Conservation (phyloP, 2,113 vertebrate species). For the Girardinichthys multiradiatus region DNA sequence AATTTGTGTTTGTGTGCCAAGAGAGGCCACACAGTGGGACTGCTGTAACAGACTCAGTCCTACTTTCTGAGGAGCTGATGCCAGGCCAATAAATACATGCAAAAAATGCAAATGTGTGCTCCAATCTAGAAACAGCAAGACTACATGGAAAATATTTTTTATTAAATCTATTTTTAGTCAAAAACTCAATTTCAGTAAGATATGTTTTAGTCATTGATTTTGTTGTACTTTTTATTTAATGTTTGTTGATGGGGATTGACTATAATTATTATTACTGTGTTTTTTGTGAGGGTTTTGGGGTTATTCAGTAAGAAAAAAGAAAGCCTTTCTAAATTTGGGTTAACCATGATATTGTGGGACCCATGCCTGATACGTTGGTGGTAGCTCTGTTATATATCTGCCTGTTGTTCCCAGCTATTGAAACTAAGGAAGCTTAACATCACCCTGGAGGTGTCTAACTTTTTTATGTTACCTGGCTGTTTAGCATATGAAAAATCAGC, state of each 20-base stretch:
- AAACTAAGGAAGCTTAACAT: constrained; percentile 59
- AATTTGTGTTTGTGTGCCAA: constrained; percentile 78
- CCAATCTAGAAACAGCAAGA: constrained; percentile 29
- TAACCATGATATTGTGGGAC: constrained; percentile 66
- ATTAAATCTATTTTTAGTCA: constrained; percentile 29
- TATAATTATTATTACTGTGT: constrained; percentile 12
- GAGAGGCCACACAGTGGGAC: constrained; percentile 77
- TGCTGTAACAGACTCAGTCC: constrained; percentile 73
- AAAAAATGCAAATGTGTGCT: constrained; percentile 47
- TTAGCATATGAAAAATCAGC: constrained; percentile 63
- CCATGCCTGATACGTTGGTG: constrained; percentile 55
- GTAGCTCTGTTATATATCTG: constrained; percentile 62
- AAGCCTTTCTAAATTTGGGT: constrained; percentile 56
- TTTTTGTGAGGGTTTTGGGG: constrained; percentile 10
- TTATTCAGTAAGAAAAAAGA: constrained; percentile 13
- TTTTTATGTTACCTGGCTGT: constrained; percentile 47
- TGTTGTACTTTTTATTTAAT: constrained; percentile 25
- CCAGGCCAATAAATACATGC: constrained; percentile 58
- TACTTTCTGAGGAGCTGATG: constrained; percentile 68
- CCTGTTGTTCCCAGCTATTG: constrained; percentile 58
- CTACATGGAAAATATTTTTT: constrained; percentile 26
- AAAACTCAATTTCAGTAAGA: constrained; percentile 20
- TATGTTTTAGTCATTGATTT: constrained; percentile 8
- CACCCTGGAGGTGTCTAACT: constrained; percentile 26
- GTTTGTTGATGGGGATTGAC: constrained; percentile 4